Evolutionary conservation across 2,888 invertebrate species (phyloP), one percentile per base, ranked within the genome.

Genomic region (Neoascia interrupta): DNA sequence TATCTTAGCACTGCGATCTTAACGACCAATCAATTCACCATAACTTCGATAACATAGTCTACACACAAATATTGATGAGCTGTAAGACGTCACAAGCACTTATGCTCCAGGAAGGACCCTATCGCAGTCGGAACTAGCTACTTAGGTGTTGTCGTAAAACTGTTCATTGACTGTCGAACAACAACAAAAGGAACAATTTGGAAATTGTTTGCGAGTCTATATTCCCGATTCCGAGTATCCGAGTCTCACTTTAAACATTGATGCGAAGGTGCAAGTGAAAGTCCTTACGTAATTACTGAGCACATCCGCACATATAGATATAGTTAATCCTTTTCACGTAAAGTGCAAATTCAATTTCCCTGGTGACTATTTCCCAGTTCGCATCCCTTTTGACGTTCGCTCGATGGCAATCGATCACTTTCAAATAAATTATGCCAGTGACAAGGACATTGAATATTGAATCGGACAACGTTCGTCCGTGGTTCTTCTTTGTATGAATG

Each of bases 381-480:
- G n/a, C n/a, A 23, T 34, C 19, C 15, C 34, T 16, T 28, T 61
- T 60, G 36, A 60, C 61, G 39, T 49, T 49, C 19, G 49, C 19
- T 31, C 51, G 28, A 63, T 51, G 51, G 49, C 37, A 49, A 51
- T 63, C 51, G 63, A 63, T 63, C 63, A 63, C 51, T 51, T 63
- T 63, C 63, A 63, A 49, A 63, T 63, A 51, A 63, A 51, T 61
- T 63, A 63, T 63, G 63, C 39, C 51, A 51, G 8, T 63, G 49
- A 63, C 63, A 63, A 63, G 49, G 63, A 31, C 63, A 63, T 49
- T 63, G 49, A 63, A 63, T 41, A 63, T 63, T 49, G 39, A 51
- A 63, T 51, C 49, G 51, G 51, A 41, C 63, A 63, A 39, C 41
- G 63, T 51, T 63, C 51, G 34, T 26, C 36, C 36, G 23, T 47